phyloP scores from a whole-genome alignment of 2,797 vertebrate species.

The Macropodus opercularis region DNA sequence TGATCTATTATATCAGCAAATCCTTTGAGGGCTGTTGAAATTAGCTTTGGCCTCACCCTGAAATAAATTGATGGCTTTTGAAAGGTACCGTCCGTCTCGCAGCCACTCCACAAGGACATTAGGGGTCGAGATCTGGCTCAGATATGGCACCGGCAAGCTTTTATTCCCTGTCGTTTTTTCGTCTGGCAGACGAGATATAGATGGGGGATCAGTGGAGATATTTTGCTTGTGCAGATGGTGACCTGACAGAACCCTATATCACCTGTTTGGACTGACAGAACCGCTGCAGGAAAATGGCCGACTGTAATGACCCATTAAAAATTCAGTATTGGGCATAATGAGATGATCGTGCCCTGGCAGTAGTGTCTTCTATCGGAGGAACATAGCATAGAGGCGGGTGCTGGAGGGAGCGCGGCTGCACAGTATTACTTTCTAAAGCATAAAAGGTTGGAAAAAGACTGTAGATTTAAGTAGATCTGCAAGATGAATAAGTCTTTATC shows the following conservation, averaged over 20 bases:
- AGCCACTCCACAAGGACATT: constrained; percentile 57
- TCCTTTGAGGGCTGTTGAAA: constrained; percentile 67
- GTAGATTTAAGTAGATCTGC: constrained; percentile 47
- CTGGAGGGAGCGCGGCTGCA: constrained; percentile 15
- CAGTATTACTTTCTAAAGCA: constrained; percentile 44
- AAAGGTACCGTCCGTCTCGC: constrained; percentile 53
- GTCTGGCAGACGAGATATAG: constrained; percentile 52
- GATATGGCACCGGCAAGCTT: constrained; percentile 49
- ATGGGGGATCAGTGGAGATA: constrained; percentile 51
- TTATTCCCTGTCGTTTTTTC: constrained; percentile 45
- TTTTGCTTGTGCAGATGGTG: constrained; percentile 54
- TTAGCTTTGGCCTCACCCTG: constrained; percentile 58
- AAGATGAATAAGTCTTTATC: constrained; percentile 67
- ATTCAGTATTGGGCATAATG: constrained; percentile 71
- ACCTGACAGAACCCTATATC: constrained; percentile 62
- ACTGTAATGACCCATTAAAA: constrained; percentile 71
- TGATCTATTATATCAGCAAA: constrained; percentile 64
- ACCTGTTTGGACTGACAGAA: constrained; percentile 70
- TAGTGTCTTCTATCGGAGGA: constrained; percentile 52
- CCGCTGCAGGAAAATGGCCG: constrained; percentile 53
- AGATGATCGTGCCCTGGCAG: constrained; percentile 61
- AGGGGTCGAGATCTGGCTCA: constrained; percentile 61
- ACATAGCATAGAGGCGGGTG: constrained; percentile 2
- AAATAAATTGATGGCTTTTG: constrained; percentile 62
- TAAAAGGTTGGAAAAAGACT: constrained; percentile 49